Percentiles rank a stretch among this genome's conserved stretches.
These are phyloP conservation scores for Henricia sp. DNA, from an alignment of 53 echinoderm and acorn worm genomes.

Conservation along the genomic window DNA sequence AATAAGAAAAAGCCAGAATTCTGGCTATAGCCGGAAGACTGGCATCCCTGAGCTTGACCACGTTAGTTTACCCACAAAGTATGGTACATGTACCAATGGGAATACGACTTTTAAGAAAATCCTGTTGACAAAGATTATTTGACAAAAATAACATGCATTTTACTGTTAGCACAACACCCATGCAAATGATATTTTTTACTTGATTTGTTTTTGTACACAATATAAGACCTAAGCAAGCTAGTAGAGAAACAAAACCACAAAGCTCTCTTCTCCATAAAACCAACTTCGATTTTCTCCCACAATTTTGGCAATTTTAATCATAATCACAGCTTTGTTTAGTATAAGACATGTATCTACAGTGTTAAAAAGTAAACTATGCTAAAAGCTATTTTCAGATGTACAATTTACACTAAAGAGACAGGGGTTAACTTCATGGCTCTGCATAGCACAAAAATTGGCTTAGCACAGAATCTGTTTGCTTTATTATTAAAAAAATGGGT, in stretches of 20 bases:
- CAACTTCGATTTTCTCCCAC: background rate
- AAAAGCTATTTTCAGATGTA: conserved; percentile 9
- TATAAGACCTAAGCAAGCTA: conserved; percentile 12
- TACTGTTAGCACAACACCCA: conserved; percentile 60
- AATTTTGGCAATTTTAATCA: conserved; percentile 43
- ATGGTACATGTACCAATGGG: background rate
- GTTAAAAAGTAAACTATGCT: conserved; percentile 34
- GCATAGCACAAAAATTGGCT: too few species aligned
- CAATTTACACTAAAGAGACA: conserved; percentile 45
- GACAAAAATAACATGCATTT: conserved; percentile 30
- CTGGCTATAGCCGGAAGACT: too few species aligned
- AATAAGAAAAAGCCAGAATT: too few species aligned
- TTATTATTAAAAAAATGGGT: too few species aligned
- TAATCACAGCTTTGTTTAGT: conserved; percentile 6
- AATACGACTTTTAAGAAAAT: background rate
- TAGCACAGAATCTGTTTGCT: too few species aligned
- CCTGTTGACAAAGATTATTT: background rate
- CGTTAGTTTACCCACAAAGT: too few species aligned
- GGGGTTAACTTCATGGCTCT: too few species aligned
- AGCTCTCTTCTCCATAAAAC: conserved; percentile 3
- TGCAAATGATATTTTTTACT: conserved; percentile 20
- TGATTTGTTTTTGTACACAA: background rate
- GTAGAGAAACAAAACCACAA: conserved; percentile 13
- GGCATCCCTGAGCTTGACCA: too few species aligned
- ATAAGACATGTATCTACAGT: conserved; percentile 14